Conservation (phyloP, 2,113 vertebrate species). For the Psilopsiagon aurifrons region DNA sequence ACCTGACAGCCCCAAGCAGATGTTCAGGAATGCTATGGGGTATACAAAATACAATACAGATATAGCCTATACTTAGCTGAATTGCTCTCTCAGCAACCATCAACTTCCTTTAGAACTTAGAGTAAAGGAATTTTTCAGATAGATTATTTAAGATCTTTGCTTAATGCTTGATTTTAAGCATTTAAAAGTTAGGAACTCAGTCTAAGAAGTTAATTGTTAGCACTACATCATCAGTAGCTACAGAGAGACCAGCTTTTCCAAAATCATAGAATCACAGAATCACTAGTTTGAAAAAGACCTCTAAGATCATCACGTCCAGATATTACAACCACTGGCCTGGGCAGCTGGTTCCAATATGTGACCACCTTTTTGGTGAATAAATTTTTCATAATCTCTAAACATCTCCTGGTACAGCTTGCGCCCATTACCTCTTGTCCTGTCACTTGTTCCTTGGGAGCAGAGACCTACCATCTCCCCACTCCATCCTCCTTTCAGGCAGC, state of each 20-base stretch:
- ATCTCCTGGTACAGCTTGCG: not conserved
- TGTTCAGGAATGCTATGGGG: not conserved
- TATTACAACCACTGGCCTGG: not conserved
- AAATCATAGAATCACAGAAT: not conserved
- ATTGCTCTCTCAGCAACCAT: not conserved
- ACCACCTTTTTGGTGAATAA: not conserved
- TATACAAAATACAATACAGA: not conserved
- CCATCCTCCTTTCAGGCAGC: not conserved
- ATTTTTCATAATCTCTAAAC: not conserved
- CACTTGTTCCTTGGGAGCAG: not conserved
- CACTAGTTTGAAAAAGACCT: not conserved
- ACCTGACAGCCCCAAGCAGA: not conserved
- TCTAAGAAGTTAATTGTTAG: not conserved
- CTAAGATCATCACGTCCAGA: not conserved
- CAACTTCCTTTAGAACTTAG: not conserved
- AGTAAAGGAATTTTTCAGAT: rapidly evolving
- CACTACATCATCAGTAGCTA: not conserved
- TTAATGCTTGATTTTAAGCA: not conserved
- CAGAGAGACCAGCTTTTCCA: not conserved
- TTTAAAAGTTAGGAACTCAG: not conserved
- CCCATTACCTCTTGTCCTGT: not conserved
- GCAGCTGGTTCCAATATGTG: not conserved
- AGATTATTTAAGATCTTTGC: not conserved
- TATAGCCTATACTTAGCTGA: not conserved
- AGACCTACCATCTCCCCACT: not conserved